A percentile compares a stretch with the other conserved stretches of the same genome.
These are phyloP conservation scores for Oopsacas minuta DNA, from an alignment of 37 sponge, comb jelly and placozoan species.

Conservation along the genomic window DNA sequence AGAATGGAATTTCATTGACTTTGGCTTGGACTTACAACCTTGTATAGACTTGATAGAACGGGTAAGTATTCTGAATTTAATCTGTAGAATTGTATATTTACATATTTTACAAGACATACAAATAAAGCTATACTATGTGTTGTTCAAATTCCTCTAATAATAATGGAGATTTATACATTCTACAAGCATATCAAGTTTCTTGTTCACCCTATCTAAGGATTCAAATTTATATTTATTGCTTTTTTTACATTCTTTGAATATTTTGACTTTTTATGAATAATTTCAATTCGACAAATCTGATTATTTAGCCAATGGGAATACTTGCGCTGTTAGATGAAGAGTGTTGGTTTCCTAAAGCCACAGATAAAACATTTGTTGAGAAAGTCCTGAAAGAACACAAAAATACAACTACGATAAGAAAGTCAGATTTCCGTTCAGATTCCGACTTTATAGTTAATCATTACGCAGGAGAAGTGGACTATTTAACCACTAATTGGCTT, in stretches of 20 bases:
- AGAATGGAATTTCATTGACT: slow-evolving; percentile 99
- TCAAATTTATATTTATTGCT: too few species aligned
- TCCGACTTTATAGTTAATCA: slow-evolving; percentile 85
- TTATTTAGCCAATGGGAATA: slow-evolving; percentile 80
- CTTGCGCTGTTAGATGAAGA: slow-evolving; percentile 92
- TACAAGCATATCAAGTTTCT: too few species aligned
- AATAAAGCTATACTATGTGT: too few species aligned
- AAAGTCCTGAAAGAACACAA: slow-evolving; percentile 67
- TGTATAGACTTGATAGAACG: slow-evolving; percentile 97
- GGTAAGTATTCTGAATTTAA: slow-evolving; percentile 28
- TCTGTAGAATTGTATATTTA: too few species aligned
- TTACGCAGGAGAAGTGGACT: slow-evolving; percentile 98
- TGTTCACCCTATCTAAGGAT: too few species aligned
- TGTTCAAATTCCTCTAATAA: too few species aligned
- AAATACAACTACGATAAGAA: slow-evolving; percentile 56
- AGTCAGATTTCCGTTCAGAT: slow-evolving; percentile 86
- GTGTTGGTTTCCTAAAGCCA: slow-evolving; percentile 98
- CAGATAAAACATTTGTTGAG: slow-evolving; percentile 82
- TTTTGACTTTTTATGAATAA: too few species aligned
- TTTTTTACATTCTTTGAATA: too few species aligned
- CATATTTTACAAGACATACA: too few species aligned
- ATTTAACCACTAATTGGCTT: slow-evolving; percentile 78
- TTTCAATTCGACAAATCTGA: too few species aligned
- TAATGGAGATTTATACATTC: too few species aligned
- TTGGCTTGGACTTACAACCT: slow-evolving; percentile 97